These are phyloP conservation scores for Solenopsis fugax DNA, from an alignment of 1,140 invertebrate species.

Conservation along the genomic window DNA sequence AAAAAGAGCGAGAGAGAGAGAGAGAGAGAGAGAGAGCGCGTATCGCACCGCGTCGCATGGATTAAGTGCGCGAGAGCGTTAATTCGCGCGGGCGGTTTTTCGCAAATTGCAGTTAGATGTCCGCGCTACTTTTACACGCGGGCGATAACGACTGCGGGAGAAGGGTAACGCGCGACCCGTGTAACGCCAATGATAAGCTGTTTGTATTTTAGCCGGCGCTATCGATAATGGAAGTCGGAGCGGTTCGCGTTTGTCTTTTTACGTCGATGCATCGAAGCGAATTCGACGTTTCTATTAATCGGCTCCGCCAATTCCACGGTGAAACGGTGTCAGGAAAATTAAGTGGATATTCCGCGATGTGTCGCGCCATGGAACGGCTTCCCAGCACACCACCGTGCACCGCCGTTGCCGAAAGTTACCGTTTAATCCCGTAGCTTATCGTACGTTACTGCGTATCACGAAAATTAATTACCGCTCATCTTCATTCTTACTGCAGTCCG, in stretches of 20 bases:
- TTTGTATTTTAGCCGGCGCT: conserved; percentile 56
- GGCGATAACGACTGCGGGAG: conserved; percentile 5
- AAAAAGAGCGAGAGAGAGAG: background rate
- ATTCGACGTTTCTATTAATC: conserved; percentile 57
- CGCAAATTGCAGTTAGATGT: conserved; percentile 63
- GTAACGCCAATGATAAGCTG: conserved; percentile 56
- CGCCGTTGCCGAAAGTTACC: background rate
- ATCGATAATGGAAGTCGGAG: conserved; percentile 62
- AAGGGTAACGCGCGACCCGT: conserved; percentile 34
- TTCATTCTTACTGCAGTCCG: background rate
- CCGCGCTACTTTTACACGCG: conserved; percentile 62
- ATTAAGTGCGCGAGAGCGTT: conserved; percentile 50
- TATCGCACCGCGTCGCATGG: conserved; percentile 12
- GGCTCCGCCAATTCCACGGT: conserved; percentile 62
- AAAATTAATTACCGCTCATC: conserved; percentile 30
- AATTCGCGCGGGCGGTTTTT: conserved; percentile 57
- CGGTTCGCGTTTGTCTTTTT: conserved; percentile 44
- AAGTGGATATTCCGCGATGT: conserved; percentile 12
- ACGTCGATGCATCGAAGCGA: conserved; percentile 31
- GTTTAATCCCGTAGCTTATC: background rate
- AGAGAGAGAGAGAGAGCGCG: background rate
- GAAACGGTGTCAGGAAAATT: conserved; percentile 49
- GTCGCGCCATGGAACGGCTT: background rate
- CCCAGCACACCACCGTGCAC: background rate
- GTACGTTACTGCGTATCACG: background rate